phyloP scores from a whole-genome alignment of 2,888 invertebrate genomes.

The Neuroscelio doddi region DNA sequence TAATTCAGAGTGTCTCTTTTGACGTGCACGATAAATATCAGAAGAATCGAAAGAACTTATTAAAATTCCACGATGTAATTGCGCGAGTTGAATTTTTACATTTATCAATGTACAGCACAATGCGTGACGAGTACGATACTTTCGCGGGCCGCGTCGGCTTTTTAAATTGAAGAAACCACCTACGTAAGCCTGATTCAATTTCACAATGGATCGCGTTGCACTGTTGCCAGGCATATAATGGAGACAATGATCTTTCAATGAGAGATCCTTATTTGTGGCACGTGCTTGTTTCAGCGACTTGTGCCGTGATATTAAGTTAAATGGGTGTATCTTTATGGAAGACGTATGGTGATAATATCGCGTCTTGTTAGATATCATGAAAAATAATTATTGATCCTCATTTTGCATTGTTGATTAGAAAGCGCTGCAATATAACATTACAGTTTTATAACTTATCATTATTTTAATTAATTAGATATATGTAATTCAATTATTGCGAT shows the following conservation, averaged over 20 bases:
- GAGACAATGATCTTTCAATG: constrained; percentile 44
- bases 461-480: too few relatives aligned
- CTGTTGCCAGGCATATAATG: constrained; percentile 27
- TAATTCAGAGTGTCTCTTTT: neutral
- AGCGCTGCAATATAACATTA: too few relatives aligned
- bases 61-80: too few relatives aligned
- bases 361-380: constrained; percentile 16
- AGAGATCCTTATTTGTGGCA: constrained; percentile 36
- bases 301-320: constrained; percentile 22
- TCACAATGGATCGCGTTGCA: constrained; percentile 32
- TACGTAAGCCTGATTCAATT: constrained; percentile 37
- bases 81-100: constrained; percentile 29
- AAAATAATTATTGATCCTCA: constrained; percentile 25
- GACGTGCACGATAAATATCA: too few relatives aligned
- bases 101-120: constrained; percentile 24
- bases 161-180: constrained; percentile 34
- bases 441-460: too few relatives aligned
- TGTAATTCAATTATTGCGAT: too few relatives aligned
- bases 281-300: constrained; percentile 27
- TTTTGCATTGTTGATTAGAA: constrained; percentile 17
- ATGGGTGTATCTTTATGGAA: constrained; percentile 7
- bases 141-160: constrained; percentile 12
- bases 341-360: constrained; percentile 27
- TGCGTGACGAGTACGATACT: constrained; percentile 22
- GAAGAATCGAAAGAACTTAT: constrained; percentile 13